Base-by-base conservation (phyloP, 2,113 vertebrate species). In the Pandion haliaetus region DNA sequence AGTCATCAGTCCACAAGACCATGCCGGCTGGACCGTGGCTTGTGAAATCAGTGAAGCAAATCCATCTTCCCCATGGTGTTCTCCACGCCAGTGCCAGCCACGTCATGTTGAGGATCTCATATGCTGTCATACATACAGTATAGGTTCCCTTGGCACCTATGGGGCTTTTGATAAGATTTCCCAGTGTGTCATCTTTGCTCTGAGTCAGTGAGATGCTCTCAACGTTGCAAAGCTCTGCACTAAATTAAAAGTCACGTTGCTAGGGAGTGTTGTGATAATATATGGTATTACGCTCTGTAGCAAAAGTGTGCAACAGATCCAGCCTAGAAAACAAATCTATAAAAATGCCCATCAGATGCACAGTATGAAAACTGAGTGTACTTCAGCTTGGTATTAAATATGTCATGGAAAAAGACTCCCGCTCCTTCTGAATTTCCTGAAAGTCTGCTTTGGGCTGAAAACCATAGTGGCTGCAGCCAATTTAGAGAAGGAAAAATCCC, bases 361-460 rank as follows among this genome's bases (percentile, higher is more conserved):
- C 18, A 7, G 86, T 32, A 47, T 85, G 94, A 95, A 85, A 95
- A 93, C 70, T 3, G 10, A 93, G 78, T 23, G n/a, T 66, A 17
- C 78, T 93, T 84, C 91, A 76, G 78, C 62, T 82, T 57, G 49
- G 49, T 70, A n/a, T 95, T 94, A 66, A 91, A 72, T 76, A 66
- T 82, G 91, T 94, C 83, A 79, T 85, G 88, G 83, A 93, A 95
- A 96, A 97, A 87, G 94, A 65, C 76, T 94, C 88, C 32, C 4
- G 2, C 72, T 95, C 73, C 67, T 82, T 49, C 85, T 92, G 84
- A 87, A 84, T 97, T 96, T 97, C 97, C 94, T 97, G 93, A 84
- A 97, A 96, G 94, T 94, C 96, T 95, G 86, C 91, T 95, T 77
- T 95, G 96, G 95, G 94, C 78, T 95, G 81, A 91, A 87, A 93